Conservation (phyloP, 2,113 vertebrate species). For the Triplophysa tibetana region DNA sequence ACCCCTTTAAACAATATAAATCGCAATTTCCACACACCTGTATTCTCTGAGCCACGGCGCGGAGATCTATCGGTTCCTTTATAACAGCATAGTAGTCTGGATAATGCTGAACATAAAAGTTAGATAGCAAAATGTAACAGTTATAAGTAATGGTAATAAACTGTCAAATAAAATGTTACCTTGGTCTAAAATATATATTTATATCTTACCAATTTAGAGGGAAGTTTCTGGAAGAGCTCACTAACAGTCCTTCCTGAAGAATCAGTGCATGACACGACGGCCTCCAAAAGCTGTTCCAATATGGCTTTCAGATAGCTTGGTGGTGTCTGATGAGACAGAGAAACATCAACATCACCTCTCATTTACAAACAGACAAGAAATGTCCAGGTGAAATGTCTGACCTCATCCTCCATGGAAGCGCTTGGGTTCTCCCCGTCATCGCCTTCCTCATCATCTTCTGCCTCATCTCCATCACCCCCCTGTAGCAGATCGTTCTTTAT, state of each 20-base stretch:
- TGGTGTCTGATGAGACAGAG: constrained; percentile 71
- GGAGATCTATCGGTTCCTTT: constrained; percentile 98
- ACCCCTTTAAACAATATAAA: too few species aligned
- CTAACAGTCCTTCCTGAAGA: constrained; percentile 89
- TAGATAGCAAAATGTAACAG: neutral
- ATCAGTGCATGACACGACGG: constrained; percentile 87
- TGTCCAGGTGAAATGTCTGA: constrained; percentile 35
- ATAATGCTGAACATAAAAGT: constrained; percentile 83
- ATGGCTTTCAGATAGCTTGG: constrained; percentile 89
- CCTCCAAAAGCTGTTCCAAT: constrained; percentile 93
- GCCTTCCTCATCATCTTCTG: constrained; percentile 86
- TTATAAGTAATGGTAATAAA: neutral
- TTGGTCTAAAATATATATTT: neutral
- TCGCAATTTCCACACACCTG: constrained; percentile 76
- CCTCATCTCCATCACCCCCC: constrained; percentile 80
- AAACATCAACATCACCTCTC: neutral
- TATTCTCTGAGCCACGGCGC: constrained; percentile 94
- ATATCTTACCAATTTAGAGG: constrained; percentile 93
- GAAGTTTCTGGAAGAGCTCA: constrained; percentile 97
- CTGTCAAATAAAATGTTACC: neutral
- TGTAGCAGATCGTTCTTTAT: constrained; percentile 93
- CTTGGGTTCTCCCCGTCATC: constrained; percentile 88
- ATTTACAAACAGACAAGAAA: neutral
- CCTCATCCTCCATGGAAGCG: constrained; percentile 86
- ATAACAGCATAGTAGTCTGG: constrained; percentile 99